These are phyloP conservation scores for Vulpes ferrilata DNA, from an alignment of 2,113 vertebrate genomes.

Conservation along the genomic window DNA sequence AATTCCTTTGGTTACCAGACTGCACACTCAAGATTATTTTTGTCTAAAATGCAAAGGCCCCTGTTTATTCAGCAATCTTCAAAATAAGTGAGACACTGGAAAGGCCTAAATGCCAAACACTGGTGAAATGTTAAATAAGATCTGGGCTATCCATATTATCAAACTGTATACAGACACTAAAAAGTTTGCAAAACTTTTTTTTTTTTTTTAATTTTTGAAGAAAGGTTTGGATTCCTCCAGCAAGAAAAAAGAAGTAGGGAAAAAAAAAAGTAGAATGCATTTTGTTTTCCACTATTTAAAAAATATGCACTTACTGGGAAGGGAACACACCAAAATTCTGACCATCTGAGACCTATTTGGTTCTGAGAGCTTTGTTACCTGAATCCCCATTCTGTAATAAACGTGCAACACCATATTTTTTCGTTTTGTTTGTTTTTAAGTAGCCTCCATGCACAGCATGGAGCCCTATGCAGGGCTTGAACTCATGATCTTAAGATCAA, in stretches of 20 bases:
- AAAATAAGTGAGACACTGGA: slow-evolving; percentile 3
- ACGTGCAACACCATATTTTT: not conserved
- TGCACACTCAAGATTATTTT: not conserved
- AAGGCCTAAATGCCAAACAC: not conserved
- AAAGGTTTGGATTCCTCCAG: not conserved
- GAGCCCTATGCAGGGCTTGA: not conserved
- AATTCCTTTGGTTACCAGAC: not conserved
- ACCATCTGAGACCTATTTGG: not conserved
- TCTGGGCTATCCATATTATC: not conserved
- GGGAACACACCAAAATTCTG: not conserved
- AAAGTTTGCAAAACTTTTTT: not conserved
- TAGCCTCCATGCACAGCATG: not conserved
- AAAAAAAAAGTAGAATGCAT: not conserved
- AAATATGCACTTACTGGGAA: not conserved
- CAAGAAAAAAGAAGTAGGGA: not conserved
- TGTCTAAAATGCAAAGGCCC: slow-evolving; percentile 16
- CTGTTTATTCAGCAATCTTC: not conserved
- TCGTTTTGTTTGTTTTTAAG: not conserved
- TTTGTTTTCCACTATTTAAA: not conserved
- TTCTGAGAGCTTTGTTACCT: not conserved
- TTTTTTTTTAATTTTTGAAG: not conserved
- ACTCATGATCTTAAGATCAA: not conserved
- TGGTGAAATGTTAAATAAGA: not conserved
- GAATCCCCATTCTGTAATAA: not conserved
- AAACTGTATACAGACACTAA: not conserved